Conservation (phyloP, 2,888 invertebrate species). For the Rhyacophila evoluta region DNA sequence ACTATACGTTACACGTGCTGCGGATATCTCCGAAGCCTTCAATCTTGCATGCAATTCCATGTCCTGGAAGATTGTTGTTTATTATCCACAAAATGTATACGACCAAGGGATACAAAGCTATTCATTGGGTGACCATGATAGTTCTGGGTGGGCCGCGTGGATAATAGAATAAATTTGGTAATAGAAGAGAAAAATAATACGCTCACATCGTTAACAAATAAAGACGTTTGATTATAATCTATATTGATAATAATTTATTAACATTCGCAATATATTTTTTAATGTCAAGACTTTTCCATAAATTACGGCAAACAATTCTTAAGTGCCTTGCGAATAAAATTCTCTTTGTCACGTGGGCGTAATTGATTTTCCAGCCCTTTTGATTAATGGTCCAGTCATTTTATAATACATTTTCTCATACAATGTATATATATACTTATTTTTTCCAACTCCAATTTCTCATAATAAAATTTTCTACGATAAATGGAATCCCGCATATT, state of each 20-base stretch:
- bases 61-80: too few species aligned
- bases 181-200: too few species aligned
- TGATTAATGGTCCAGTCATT: constrained; percentile 2
- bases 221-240: not conserved
- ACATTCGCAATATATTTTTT: not conserved
- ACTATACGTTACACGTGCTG: too few species aligned
- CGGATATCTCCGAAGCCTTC: too few species aligned
- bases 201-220: too few species aligned
- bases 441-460: not conserved
- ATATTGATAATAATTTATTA: not conserved
- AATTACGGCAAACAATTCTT: constrained; percentile 1
- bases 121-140: too few species aligned
- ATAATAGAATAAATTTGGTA: too few species aligned
- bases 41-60: too few species aligned
- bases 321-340: not conserved
- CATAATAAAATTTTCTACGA: not conserved
- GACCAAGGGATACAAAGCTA: too few species aligned
- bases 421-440: not conserved
- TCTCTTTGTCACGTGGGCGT: not conserved
- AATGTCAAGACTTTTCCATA: constrained; percentile 15
- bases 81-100: too few species aligned
- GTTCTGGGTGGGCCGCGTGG: too few species aligned
- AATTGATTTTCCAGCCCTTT: constrained; percentile 21
- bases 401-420: not conserved
- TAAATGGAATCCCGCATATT: not conserved